These are phyloP conservation scores for Tethea ocularis DNA, from an alignment of 2,888 invertebrate species.

Conservation along the genomic window DNA sequence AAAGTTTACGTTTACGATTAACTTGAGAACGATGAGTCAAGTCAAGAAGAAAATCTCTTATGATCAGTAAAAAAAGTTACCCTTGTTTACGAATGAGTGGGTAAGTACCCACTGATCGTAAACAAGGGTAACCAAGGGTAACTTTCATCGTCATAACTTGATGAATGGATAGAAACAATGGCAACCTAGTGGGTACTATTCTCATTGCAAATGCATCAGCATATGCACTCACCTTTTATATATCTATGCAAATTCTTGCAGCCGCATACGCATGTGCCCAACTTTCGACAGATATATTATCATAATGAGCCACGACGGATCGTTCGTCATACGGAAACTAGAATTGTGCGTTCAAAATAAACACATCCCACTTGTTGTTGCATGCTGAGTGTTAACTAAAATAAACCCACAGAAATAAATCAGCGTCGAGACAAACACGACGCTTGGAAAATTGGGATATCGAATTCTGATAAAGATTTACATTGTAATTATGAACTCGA, in stretches of 20 bases:
- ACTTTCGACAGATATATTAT: slow-evolving; percentile 27
- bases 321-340: slow-evolving; percentile 35
- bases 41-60: too few species aligned
- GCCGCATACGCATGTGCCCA: not conserved
- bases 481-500: not conserved
- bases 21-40: too few species aligned
- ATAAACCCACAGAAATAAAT: slow-evolving; percentile 19
- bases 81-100: too few species aligned
- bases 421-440: not conserved
- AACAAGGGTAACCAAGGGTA: too few species aligned
- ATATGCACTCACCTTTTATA: not conserved
- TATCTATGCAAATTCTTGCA: not conserved
- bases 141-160: too few species aligned
- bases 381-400: slow-evolving; percentile 20
- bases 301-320: slow-evolving; percentile 12
- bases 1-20: too few species aligned
- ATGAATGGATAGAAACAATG: too few species aligned
- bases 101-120: too few species aligned
- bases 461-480: not conserved
- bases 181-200: not conserved
- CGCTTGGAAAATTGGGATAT: not conserved
- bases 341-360: slow-evolving; percentile 32
- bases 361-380: slow-evolving; percentile 17
- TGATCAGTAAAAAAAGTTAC: too few species aligned
- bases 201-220: not conserved